Percentiles rank a stretch among this genome's conserved stretches.
Conservation (phyloP, 1,140 invertebrate species). For the Nephila pilipes region DNA sequence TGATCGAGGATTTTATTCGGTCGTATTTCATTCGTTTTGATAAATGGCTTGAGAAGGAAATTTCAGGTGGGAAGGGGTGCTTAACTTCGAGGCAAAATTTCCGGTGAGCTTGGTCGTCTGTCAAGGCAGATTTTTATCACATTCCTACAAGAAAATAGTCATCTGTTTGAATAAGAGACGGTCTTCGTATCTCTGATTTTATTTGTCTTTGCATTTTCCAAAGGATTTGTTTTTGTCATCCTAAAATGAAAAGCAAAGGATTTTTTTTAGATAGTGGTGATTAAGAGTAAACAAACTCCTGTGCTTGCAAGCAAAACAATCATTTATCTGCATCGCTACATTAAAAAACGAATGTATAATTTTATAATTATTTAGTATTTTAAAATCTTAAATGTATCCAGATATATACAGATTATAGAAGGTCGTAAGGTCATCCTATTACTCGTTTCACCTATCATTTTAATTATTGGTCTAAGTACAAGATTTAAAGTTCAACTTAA, state of each 20-base stretch:
- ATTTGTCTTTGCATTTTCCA: background rate
- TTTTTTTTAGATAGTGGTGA: background rate
- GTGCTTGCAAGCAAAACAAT: no score
- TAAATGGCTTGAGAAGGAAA: background rate
- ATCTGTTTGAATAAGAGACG: background rate
- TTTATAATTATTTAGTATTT: no score
- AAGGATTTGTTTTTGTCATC: background rate
- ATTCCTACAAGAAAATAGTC: background rate
- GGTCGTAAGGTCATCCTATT: no score
- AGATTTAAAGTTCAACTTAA: no score
- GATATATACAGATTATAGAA: no score
- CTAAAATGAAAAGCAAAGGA: background rate
- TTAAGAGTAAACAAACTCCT: background rate
- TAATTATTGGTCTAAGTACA: no score
- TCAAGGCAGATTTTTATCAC: slow-evolving; percentile 18
- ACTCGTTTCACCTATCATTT: no score
- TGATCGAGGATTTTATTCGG: slow-evolving; percentile 15
- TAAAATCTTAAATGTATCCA: no score
- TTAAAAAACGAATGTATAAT: no score
- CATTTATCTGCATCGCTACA: no score
- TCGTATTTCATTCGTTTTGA: slow-evolving; percentile 38
- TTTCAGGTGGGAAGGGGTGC: background rate
- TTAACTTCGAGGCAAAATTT: slow-evolving; percentile 37
- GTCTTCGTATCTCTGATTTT: background rate
- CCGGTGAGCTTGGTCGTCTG: background rate